These are phyloP conservation scores for Phyllopteryx taeniolatus DNA, from an alignment of 2,113 vertebrate genomes.

Conservation along the genomic window DNA sequence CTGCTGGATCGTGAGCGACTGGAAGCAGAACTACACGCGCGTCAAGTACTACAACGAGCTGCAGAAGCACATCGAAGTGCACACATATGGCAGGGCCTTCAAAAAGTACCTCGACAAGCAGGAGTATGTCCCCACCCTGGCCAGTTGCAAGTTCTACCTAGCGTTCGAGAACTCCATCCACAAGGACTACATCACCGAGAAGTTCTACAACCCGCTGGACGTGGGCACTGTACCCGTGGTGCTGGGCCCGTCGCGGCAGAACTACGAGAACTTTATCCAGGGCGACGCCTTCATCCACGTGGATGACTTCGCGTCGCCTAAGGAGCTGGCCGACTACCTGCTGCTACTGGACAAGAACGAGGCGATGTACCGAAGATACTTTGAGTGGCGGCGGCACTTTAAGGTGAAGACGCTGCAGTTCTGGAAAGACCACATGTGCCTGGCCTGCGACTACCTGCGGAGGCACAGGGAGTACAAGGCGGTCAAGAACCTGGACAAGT, in stretches of 20 bases:
- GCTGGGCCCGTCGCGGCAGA: conserved; percentile 87
- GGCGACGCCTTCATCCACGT: conserved; percentile 94
- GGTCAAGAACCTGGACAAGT: conserved; percentile 91
- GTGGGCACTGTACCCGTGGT: conserved; percentile 92
- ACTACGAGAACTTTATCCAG: conserved; percentile 95
- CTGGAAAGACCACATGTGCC: conserved; percentile 93
- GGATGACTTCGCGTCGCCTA: conserved; percentile 89
- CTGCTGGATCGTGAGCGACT: conserved; percentile 98
- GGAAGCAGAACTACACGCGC: conserved; percentile 90
- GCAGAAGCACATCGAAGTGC: conserved; percentile 92
- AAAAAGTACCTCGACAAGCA: conserved; percentile 88
- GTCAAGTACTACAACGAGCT: conserved; percentile 97
- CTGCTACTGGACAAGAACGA: conserved; percentile 92
- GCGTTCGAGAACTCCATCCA: conserved; percentile 97
- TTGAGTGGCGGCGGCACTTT: conserved; percentile 93
- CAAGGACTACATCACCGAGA: conserved; percentile 97
- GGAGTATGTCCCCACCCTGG: conserved; percentile 90
- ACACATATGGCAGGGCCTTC: conserved; percentile 90
- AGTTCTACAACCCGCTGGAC: conserved; percentile 92
- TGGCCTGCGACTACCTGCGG: conserved; percentile 90
- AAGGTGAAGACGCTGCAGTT: conserved; percentile 89
- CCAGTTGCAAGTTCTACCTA: conserved; percentile 94
- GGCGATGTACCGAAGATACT: conserved; percentile 90
- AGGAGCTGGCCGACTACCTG: conserved; percentile 91
- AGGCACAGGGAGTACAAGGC: conserved; percentile 92